These are phyloP conservation scores for Allacma fusca DNA, from an alignment of 2,888 invertebrate genomes.

Conservation along the genomic window DNA sequence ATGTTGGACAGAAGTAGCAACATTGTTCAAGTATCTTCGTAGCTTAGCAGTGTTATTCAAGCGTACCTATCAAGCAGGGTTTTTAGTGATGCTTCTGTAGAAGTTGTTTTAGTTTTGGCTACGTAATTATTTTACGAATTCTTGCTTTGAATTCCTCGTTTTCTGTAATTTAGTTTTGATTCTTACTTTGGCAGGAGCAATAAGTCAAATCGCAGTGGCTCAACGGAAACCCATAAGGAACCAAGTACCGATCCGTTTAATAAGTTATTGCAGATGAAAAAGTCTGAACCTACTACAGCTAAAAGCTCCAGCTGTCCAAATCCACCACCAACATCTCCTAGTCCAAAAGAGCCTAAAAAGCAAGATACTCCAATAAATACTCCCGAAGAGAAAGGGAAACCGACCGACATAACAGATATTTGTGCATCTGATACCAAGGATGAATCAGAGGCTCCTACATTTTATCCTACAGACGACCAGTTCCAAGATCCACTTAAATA, in stretches of 20 bases:
- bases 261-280: conserved; percentile 51
- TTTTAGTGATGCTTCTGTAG: too few relatives aligned
- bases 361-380: background rate
- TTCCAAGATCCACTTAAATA: conserved; percentile 87
- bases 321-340: conserved; percentile 31
- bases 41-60: too few relatives aligned
- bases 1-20: background rate
- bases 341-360: conserved; percentile 17
- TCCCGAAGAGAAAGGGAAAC: background rate
- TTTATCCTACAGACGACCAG: conserved; percentile 81
- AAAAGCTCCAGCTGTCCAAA: background rate
- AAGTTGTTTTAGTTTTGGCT: too few relatives aligned
- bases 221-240: conserved; percentile 33
- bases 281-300: conserved; percentile 33
- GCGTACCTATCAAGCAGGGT: too few relatives aligned
- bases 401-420: too few relatives aligned
- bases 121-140: background rate
- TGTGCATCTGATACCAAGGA: background rate
- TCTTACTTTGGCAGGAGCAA: conserved; percentile 16
- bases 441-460: conserved; percentile 75
- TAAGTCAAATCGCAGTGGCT: conserved; percentile 22
- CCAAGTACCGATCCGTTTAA: conserved; percentile 45
- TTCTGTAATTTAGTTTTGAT: background rate
- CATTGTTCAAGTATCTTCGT: background rate
- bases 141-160: background rate